These are phyloP conservation scores for Conus betulinus DNA, from an alignment of 1,140 invertebrate species.

Conservation along the genomic window DNA sequence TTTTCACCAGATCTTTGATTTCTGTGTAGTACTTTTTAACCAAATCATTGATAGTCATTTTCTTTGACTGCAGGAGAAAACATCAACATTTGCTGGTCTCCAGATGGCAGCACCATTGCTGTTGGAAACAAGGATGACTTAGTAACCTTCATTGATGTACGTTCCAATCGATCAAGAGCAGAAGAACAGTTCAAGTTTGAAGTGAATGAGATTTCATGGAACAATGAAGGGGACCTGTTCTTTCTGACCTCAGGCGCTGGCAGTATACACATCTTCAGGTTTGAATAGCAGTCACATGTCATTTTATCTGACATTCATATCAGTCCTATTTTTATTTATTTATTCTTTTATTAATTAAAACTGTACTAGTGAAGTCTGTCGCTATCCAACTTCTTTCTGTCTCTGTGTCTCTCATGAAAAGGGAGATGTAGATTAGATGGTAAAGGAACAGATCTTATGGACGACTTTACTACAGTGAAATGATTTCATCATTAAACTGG, in stretches of 20 bases:
- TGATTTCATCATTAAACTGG: too few species aligned
- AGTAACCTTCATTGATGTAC: constrained; percentile 96
- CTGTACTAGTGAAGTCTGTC: too few species aligned
- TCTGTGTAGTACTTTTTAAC: background rate
- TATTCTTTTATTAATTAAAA: too few species aligned
- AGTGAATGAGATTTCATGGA: constrained; percentile 99
- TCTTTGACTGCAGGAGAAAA: constrained; percentile 85
- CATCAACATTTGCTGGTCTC: constrained; percentile 98
- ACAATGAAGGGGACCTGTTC: constrained; percentile 94
- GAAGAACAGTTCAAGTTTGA: constrained; percentile 98
- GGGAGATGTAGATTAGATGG: too few species aligned
- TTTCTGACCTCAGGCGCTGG: constrained; percentile 97
- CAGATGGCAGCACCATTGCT: constrained; percentile 96
- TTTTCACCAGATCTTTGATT: background rate
- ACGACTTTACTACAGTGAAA: too few species aligned
- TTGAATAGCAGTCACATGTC: constrained; percentile 34
- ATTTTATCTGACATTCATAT: background rate
- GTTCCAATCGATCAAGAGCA: constrained; percentile 86
- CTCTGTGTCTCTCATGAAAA: too few species aligned
- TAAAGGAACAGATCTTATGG: too few species aligned
- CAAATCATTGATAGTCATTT: background rate
- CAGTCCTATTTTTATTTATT: too few species aligned
- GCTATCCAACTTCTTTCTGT: too few species aligned
- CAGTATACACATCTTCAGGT: constrained; percentile 93
- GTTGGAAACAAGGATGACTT: constrained; percentile 99